Evolutionary conservation across 2,113 vertebrate genomes (phyloP), one percentile per base, ranked within the genome.

Genomic region (Ursus arctos): DNA sequence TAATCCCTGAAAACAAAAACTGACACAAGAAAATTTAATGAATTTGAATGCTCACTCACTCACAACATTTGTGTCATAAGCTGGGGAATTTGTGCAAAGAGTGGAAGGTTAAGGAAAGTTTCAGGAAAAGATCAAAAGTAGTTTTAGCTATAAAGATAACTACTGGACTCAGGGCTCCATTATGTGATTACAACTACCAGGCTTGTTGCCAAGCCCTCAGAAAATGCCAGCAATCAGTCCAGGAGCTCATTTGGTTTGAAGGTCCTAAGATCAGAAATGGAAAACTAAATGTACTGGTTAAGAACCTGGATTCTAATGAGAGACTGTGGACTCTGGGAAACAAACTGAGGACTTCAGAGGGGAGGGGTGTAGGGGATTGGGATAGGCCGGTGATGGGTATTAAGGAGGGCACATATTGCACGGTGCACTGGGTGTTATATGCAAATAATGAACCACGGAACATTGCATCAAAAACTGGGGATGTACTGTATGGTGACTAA

Each of bases 211-310:
- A 74, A 51, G n/a, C 21, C 1, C 40, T 82, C 65, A 91, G 19
- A 94, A 55, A 87, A 96, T 86, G 43, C 12, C 86, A 93, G 16
- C 18, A 72, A 49, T 33, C 22, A 43, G 21, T 19, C 43, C 36
- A 86, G 10, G 22, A 93, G 51, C 2, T 88, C 65, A 76, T 82
- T 72, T 93, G 74, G 51, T 90, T 85, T 96, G 47, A 85, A 94
- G 72, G 10, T 79, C 28, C 0, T 71, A 85, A 74, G 24, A 67
- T 59, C 14, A 63, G 55, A 94, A 93, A 59, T 16, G 36, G 31
- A 31, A 93, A 86, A 63, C n/a, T 74, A 77, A 95, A 83, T 63
- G 40, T 80, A 79, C 11, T 79, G 22, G 21, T 74, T 82, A 80
- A 93, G 55, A 95, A 74, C 47, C 14, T 72, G n/a, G 13, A 72